These are phyloP conservation scores for Troides aeacus DNA, from an alignment of 2,888 invertebrate genomes.

Conservation along the genomic window DNA sequence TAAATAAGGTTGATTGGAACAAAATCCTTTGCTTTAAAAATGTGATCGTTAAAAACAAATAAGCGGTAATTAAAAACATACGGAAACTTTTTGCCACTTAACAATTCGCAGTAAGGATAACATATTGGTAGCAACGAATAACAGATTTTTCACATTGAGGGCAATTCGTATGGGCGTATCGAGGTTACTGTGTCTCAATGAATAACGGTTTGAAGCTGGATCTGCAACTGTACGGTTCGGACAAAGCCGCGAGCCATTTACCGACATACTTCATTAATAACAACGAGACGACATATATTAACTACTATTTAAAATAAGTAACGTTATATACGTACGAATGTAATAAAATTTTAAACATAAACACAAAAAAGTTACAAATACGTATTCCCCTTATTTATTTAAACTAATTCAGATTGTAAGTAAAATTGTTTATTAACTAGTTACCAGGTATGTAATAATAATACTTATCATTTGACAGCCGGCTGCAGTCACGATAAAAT, in stretches of 20 bases:
- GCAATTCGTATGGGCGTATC: constrained; percentile 53
- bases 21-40: neutral
- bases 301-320: too few species aligned
- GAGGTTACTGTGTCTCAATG: constrained; percentile 66
- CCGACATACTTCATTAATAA: constrained; percentile 17
- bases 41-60: neutral
- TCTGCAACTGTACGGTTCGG: constrained; percentile 34
- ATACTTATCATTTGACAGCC: constrained; percentile 5
- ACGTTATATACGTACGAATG: too few species aligned
- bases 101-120: constrained; percentile 4
- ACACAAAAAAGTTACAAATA: too few species aligned
- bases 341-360: too few species aligned
- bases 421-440: neutral
- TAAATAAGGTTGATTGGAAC: too few species aligned
- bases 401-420: neutral
- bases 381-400: too few species aligned
- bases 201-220: constrained; percentile 66
- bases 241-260: constrained; percentile 9
- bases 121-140: neutral
- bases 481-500: constrained; percentile 15
- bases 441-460: constrained; percentile 4
- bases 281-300: neutral
- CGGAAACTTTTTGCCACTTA: constrained; percentile 11
- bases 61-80: neutral
- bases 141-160: constrained; percentile 15